A percentile compares a stretch with the other conserved stretches of the same genome.
Conservation (phyloP, 2,797 vertebrate species). For the Hypotaenidia philippensis region DNA sequence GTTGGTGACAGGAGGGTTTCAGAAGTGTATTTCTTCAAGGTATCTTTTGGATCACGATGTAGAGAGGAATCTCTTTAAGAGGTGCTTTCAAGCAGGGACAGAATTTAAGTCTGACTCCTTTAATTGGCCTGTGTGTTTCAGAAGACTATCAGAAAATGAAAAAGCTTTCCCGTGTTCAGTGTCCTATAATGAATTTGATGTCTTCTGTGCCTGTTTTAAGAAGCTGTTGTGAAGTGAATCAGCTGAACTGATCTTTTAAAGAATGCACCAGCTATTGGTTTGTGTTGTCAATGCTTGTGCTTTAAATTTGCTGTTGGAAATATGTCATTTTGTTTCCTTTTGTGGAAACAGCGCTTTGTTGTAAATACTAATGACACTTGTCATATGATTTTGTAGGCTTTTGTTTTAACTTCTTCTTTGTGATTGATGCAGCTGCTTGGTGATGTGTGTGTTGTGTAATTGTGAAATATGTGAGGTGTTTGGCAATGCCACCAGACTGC, state of each 20-base stretch:
- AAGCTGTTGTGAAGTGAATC: background rate
- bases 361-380: background rate
- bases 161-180: background rate
- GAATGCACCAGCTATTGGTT: background rate
- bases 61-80: background rate
- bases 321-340: background rate
- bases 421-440: slow-evolving; percentile 39
- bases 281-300: background rate
- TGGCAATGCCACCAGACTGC: background rate
- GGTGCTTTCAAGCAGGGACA: background rate
- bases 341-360: slow-evolving; percentile 3
- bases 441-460: background rate
- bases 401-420: slow-evolving; percentile 46
- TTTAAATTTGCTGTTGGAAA: background rate
- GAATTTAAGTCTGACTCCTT: background rate
- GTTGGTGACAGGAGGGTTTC: background rate
- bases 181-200: background rate
- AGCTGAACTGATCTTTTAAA: background rate
- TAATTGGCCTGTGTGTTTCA: background rate
- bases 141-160: background rate
- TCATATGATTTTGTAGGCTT: slow-evolving; percentile 34
- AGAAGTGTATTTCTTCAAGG: background rate
- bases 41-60: background rate
- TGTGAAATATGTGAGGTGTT: background rate
- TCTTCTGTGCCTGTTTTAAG: background rate